These are phyloP conservation scores for Epirrhoe tristata DNA, from an alignment of 2,888 invertebrate genomes.

Conservation along the genomic window DNA sequence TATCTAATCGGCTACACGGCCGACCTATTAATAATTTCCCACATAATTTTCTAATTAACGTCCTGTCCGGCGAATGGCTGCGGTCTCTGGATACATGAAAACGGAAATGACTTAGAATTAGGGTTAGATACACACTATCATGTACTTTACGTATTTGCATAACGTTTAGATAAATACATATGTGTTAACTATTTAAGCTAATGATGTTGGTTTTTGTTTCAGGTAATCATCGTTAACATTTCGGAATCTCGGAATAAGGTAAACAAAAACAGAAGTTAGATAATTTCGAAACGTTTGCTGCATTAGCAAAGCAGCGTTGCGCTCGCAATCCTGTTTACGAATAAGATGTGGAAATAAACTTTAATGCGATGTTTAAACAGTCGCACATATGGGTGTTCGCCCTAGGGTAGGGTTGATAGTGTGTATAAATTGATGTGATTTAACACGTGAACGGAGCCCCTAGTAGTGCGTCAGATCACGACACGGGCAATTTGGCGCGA, in stretches of 20 bases:
- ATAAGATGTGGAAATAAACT: conserved; percentile 55
- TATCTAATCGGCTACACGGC: conserved; percentile 82
- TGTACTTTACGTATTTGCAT: conserved; percentile 57
- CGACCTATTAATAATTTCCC: conserved; percentile 83
- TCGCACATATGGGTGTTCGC: conserved; percentile 57
- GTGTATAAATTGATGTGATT: conserved; percentile 73
- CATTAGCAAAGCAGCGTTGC: conserved; percentile 51
- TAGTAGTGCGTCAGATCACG: conserved; percentile 76
- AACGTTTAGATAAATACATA: conserved; percentile 44
- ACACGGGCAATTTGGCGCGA: conserved; percentile 80
- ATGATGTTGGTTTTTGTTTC: conserved; percentile 69
- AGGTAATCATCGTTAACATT: conserved; percentile 67
- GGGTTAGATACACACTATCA: conserved; percentile 53
- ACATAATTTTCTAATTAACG: conserved; percentile 84
- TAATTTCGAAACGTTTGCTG: conserved; percentile 47
- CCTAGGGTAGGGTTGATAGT: conserved; percentile 59
- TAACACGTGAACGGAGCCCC: conserved; percentile 75
- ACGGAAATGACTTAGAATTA: conserved; percentile 72
- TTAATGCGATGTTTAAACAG: conserved; percentile 58
- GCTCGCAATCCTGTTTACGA: conserved; percentile 57
- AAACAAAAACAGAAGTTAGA: conserved; percentile 51
- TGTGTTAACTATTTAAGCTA: conserved; percentile 52
- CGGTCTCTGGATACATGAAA: conserved; percentile 65
- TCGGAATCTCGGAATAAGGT: conserved; percentile 48
- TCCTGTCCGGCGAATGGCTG: conserved; percentile 68